Percentiles rank a stretch among this genome's conserved stretches.
phyloP scores from a whole-genome alignment of 2,888 invertebrate species.

The Agrilus mali region DNA sequence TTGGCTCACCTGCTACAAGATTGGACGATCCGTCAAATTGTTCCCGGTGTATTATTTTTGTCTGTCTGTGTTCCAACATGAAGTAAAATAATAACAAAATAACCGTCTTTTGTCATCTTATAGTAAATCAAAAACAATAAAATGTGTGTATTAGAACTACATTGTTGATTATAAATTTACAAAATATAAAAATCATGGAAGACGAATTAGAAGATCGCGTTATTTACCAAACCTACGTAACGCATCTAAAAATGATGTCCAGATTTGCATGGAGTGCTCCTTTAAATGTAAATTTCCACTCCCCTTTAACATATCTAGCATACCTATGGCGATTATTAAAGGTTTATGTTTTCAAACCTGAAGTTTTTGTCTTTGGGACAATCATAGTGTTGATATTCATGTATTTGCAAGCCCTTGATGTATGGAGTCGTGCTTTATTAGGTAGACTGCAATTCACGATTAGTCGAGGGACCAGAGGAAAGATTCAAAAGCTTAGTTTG shows the following conservation, averaged over 20 bases:
- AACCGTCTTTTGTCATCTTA: no score
- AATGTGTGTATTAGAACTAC: no score
- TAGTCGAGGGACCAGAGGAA: constrained; percentile 41
- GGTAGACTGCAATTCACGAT: constrained; percentile 57
- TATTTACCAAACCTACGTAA: constrained; percentile 75
- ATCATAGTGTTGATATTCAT: constrained; percentile 59
- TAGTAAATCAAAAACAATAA: no score
- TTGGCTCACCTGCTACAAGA: no score
- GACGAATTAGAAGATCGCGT: constrained; percentile 85
- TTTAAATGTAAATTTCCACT: constrained; percentile 39
- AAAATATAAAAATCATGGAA: constrained; percentile 48
- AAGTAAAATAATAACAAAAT: no score
- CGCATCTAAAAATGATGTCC: constrained; percentile 75
- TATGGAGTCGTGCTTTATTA: constrained; percentile 64
- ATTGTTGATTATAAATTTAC: no score
- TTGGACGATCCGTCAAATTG: no score
- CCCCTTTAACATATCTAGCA: constrained; percentile 46
- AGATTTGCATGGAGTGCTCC: constrained; percentile 68
- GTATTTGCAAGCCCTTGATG: constrained; percentile 72
- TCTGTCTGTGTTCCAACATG: no score
- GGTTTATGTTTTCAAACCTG: constrained; percentile 67
- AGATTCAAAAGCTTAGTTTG: constrained; percentile 43
- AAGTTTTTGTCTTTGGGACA: constrained; percentile 61
- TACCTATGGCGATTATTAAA: constrained; percentile 71
- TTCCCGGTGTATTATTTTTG: no score